Conservation (phyloP, 1,140 invertebrate genomes). For the Meloidogyne hapla region DNA sequence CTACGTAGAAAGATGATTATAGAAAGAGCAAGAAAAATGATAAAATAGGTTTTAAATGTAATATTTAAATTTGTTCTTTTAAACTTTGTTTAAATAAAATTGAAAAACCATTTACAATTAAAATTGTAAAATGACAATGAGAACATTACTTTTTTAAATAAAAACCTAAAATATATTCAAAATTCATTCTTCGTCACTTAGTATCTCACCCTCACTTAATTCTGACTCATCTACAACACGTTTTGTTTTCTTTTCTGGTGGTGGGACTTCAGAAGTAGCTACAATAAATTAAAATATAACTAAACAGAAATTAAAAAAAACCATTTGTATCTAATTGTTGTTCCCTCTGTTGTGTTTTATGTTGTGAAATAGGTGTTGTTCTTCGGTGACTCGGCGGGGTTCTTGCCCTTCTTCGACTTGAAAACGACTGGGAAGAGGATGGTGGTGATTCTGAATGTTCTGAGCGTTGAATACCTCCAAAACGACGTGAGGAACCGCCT, state of each 20-base stretch:
- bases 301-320: background rate
- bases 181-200: conserved; percentile 51
- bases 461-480: background rate
- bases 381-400: background rate
- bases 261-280: conserved; percentile 25
- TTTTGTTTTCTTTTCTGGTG: conserved; percentile 48
- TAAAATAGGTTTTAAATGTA: too few species aligned
- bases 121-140: background rate
- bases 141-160: background rate
- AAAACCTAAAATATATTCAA: background rate
- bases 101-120: too few species aligned
- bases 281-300: background rate
- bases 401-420: background rate
- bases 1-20: background rate
- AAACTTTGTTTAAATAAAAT: too few species aligned
- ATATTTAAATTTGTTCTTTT: too few species aligned
- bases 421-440: background rate
- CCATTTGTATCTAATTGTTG: background rate
- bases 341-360: background rate
- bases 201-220: conserved; percentile 50
- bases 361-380: background rate
- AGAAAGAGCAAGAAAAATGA: background rate
- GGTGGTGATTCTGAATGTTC: background rate
- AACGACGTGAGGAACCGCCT: background rate
- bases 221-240: conserved; percentile 51